phyloP scores from a whole-genome alignment of 2,113 vertebrate genomes.

The Suricata suricatta region DNA sequence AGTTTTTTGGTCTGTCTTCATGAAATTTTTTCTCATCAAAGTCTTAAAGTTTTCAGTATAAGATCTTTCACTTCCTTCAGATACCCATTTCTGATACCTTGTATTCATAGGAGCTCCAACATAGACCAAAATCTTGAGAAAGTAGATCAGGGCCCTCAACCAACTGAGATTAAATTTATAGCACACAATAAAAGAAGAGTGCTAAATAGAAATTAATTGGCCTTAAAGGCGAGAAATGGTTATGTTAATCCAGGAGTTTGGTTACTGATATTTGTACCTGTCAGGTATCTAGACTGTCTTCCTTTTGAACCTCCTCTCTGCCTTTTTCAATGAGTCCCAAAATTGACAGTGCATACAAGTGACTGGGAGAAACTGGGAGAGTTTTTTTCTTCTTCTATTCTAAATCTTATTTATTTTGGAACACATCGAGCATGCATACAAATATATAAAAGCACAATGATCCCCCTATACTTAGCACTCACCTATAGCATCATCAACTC shows the following conservation, averaged over 20 bases:
- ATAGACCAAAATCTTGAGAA: neutral
- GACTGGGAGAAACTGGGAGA: neutral
- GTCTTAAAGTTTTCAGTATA: neutral
- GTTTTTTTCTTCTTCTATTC: neutral
- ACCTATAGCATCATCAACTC: neutral
- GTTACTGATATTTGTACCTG: neutral
- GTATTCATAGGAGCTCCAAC: neutral
- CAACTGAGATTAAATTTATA: neutral
- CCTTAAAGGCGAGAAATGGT: too few relatives aligned
- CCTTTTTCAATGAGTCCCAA: neutral
- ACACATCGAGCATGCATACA: neutral
- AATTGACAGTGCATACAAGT: neutral
- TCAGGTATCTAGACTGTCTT: neutral
- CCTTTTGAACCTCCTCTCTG: neutral
- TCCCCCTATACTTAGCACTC: neutral
- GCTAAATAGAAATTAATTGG: neutral
- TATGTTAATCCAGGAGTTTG: neutral
- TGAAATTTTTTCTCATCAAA: neutral
- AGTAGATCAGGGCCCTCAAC: neutral
- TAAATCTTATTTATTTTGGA: neutral
- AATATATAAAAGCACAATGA: neutral
- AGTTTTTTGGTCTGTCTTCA: neutral
- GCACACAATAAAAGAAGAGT: neutral
- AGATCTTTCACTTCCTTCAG: neutral
- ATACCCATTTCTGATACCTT: neutral